Conservation (phyloP, 2,888 invertebrate species). For the Laspeyria flexula region DNA sequence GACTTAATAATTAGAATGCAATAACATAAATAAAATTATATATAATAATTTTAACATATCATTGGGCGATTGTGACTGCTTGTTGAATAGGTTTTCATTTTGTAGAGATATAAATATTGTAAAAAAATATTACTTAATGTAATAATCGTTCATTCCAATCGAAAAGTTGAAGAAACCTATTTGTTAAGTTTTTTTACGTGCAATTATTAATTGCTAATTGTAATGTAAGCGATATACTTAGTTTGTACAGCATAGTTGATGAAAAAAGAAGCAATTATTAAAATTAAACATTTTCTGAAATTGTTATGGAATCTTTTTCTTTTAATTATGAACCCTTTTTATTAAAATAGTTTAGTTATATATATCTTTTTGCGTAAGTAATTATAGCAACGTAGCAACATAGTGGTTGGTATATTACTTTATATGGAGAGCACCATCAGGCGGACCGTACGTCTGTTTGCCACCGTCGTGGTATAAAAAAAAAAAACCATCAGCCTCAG, state of each 20-base stretch:
- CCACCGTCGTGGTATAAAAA: too few species aligned
- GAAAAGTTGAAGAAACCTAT: slow-evolving; percentile 85
- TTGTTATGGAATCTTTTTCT: slow-evolving; percentile 56
- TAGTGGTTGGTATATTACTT: too few species aligned
- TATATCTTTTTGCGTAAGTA: too few species aligned
- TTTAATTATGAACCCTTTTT: background rate
- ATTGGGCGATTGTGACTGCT: slow-evolving; percentile 87
- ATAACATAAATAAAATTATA: slow-evolving; percentile 64
- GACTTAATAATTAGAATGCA: slow-evolving; percentile 72
- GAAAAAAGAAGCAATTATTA: slow-evolving; percentile 83
- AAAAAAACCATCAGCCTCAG: too few species aligned
- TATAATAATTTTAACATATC: slow-evolving; percentile 84
- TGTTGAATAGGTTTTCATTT: slow-evolving; percentile 83
- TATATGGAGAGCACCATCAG: too few species aligned
- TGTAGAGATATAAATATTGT: slow-evolving; percentile 81
- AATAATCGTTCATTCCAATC: slow-evolving; percentile 85
- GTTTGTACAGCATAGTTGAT: slow-evolving; percentile 86
- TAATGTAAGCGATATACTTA: slow-evolving; percentile 85
- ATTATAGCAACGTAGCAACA: too few species aligned
- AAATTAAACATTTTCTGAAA: slow-evolving; percentile 84
- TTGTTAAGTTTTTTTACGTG: slow-evolving; percentile 87
- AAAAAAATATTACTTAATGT: slow-evolving; percentile 80
- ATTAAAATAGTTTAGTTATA: background rate
- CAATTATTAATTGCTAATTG: slow-evolving; percentile 86
- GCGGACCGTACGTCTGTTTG: too few species aligned